Evolutionary conservation across 2,888 invertebrate species (phyloP).

Genomic region (Fragum whitleyi): DNA sequence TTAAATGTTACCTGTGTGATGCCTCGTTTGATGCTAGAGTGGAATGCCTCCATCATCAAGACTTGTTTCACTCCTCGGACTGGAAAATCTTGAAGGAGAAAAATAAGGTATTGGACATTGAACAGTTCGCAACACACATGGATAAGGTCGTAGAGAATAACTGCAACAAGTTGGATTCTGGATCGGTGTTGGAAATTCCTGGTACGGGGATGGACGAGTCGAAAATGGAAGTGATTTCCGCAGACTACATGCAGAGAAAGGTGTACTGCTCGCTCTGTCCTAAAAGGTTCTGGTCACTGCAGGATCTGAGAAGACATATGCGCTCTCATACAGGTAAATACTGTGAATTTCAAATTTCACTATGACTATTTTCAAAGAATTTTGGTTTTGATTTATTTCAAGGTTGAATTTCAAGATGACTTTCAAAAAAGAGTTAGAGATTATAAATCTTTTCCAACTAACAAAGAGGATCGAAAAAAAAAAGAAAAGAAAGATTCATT

Average conservation of each 20-base stretch:
- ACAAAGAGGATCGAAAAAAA: too few species aligned
- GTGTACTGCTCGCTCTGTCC: conserved; percentile 93
- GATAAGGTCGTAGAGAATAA: conserved; percentile 79
- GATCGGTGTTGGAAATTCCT: conserved; percentile 70
- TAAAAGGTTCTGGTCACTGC: conserved; percentile 97
- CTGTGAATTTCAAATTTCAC: neutral
- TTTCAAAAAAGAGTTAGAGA: too few species aligned
- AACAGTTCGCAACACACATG: conserved; percentile 78
- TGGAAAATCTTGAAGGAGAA: conserved; percentile 91
- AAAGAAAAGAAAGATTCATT: too few species aligned
- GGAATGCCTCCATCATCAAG: conserved; percentile 93
- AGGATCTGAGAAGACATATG: conserved; percentile 97
- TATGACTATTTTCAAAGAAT: too few species aligned
- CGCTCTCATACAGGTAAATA: conserved; percentile 89
- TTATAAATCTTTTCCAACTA: too few species aligned
- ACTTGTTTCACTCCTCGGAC: conserved; percentile 90
- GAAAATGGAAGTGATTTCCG: conserved; percentile 72
- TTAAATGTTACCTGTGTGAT: conserved; percentile 97
- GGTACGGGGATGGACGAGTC: conserved; percentile 71
- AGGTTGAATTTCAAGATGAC: too few species aligned
- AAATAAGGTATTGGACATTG: conserved; percentile 80
- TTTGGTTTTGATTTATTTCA: too few species aligned
- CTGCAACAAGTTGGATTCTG: conserved; percentile 71
- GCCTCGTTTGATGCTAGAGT: conserved; percentile 92
- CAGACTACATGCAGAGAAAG: conserved; percentile 81